Base-by-base conservation (phyloP, 2,113 vertebrate genomes). In the Trogon surrucura region DNA sequence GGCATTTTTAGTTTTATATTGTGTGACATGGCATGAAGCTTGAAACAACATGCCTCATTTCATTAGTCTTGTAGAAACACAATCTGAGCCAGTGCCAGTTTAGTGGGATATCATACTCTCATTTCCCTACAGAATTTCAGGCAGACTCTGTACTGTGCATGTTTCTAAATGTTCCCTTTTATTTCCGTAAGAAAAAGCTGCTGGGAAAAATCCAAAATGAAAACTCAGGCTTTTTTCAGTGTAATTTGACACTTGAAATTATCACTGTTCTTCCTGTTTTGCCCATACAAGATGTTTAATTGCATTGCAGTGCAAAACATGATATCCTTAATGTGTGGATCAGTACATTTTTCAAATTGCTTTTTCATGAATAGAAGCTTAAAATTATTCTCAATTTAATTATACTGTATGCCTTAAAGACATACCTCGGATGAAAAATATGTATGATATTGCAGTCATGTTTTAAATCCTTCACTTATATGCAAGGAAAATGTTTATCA, bases 31-130 rank as follows among this genome's bases (percentile, higher is more conserved):
- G 96, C 93, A 95, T 95, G 95, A 97, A 97, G 96, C 96, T 98
- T 97, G 96, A 98, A 98, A 97, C 97, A 98, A 97, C 96, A 95
- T 97, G 97, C 98, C 97, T 98, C 96, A 96, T 98, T 98, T 97
- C 97, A 97, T 98, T 98, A 98, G 96, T 94, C 89, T 96, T 96
- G 93, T 95, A 97, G 96, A 97, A 97, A 95, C 91, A 96, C 93
- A 96, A 92, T 97, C 97, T 98, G 97, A 98, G 84, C 80, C 38
- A 44, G 83, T 96, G 95, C 96, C 97, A 98, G 57, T 96, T 96
- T 96, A 94, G 91, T 80, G 93, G 85, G 81, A 93, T 97, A 97
- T 97, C 81, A 95, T 97, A 88, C 51, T 96, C 93, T 94, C 87
- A 91, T 95, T 97, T 97, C 96, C 95, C 96, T 96, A 78, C 51